A percentile compares a stretch with the other conserved stretches of the same genome.
These are phyloP conservation scores for Macroglossus sobrinus DNA, from an alignment of 2,113 vertebrate genomes.

Conservation along the genomic window DNA sequence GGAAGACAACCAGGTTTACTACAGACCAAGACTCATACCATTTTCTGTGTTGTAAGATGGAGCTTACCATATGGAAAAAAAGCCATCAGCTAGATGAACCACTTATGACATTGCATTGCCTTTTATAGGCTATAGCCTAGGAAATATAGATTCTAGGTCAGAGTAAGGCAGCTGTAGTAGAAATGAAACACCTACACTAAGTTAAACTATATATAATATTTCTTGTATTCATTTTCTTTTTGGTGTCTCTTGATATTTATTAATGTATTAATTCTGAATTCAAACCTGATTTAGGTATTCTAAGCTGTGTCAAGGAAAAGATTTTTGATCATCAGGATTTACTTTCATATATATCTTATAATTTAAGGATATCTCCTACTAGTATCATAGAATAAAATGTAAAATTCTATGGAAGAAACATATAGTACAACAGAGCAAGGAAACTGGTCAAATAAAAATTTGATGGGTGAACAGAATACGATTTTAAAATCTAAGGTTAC, in stretches of 20 bases:
- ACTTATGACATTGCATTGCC: background rate
- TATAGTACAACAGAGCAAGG: background rate
- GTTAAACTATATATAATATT: background rate
- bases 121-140: background rate
- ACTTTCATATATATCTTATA: background rate
- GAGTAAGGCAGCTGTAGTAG: background rate
- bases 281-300: background rate
- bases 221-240: background rate
- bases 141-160: background rate
- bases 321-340: background rate
- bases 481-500: slow-evolving; percentile 8
- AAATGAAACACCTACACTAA: background rate
- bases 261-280: background rate
- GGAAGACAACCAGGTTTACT: background rate
- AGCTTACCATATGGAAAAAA: background rate
- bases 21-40: background rate
- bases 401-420: background rate
- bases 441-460: background rate
- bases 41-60: background rate
- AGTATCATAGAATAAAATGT: background rate
- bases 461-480: background rate
- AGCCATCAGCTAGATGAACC: background rate
- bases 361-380: background rate
- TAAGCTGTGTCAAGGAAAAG: background rate
- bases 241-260: background rate